phyloP scores from a whole-genome alignment of 2,797 vertebrate species.

The Sebastes vulpes region DNA sequence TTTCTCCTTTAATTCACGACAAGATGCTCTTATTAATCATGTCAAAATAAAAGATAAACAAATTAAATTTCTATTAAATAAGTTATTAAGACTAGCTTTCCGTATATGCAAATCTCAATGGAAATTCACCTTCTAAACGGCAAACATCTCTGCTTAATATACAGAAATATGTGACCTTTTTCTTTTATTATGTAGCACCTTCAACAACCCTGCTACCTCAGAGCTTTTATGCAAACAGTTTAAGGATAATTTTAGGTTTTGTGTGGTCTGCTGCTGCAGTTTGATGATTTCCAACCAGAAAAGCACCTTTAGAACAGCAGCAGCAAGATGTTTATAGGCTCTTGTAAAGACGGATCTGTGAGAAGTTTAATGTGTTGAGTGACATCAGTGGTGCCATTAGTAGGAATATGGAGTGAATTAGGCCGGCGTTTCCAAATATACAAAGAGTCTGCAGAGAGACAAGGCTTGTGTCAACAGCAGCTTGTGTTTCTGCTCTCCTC shows the following conservation, averaged over 20 bases:
- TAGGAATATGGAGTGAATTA: slow-evolving; percentile 71
- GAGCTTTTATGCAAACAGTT: neutral
- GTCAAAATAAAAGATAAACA: neutral
- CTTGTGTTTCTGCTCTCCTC: slow-evolving; percentile 68
- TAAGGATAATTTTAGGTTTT: neutral
- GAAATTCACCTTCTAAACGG: neutral
- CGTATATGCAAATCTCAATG: neutral
- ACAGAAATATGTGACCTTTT: neutral
- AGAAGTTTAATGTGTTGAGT: slow-evolving; percentile 44
- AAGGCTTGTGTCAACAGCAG: slow-evolving; percentile 67
- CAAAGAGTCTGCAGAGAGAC: slow-evolving; percentile 64
- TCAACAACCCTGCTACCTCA: neutral
- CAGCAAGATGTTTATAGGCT: neutral
- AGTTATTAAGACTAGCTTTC: neutral
- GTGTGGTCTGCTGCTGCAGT: neutral
- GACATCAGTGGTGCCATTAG: slow-evolving; percentile 66
- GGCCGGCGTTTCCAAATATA: slow-evolving; percentile 71
- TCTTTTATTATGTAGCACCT: neutral
- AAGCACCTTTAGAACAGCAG: neutral
- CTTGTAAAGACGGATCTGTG: slow-evolving; percentile 25
- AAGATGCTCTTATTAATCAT: neutral
- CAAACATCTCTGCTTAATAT: neutral
- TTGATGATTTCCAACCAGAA: neutral
- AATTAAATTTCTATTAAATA: neutral
- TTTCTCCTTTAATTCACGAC: neutral